These are phyloP conservation scores for Oxyteleia sp. DNA, from an alignment of 2,888 invertebrate species.

Conservation along the genomic window DNA sequence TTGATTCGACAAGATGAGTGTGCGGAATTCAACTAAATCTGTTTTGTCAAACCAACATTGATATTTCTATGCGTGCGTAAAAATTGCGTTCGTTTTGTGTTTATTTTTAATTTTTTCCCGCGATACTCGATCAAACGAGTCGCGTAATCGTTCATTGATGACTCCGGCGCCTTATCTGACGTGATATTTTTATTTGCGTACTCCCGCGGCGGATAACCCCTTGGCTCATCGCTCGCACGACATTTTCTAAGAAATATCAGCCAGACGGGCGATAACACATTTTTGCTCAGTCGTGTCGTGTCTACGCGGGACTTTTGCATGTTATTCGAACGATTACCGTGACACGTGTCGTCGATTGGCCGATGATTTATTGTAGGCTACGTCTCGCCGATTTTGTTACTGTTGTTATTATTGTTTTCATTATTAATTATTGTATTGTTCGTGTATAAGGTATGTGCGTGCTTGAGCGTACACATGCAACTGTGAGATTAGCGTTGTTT, in stretches of 20 bases:
- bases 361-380: conserved; percentile 19
- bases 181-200: conserved; percentile 63
- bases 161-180: conserved; percentile 57
- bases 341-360: conserved; percentile 51
- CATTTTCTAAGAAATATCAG: conserved; percentile 69
- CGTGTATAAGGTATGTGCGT: not conserved
- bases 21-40: no score
- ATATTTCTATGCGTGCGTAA: no score
- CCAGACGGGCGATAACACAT: conserved; percentile 65
- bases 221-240: conserved; percentile 57
- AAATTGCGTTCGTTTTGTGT: not conserved
- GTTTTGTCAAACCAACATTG: no score
- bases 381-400: conserved; percentile 4
- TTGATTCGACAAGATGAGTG: no score
- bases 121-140: conserved; percentile 28
- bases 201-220: conserved; percentile 74
- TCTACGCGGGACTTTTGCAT: conserved; percentile 60
- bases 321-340: conserved; percentile 53
- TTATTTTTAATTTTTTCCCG: conserved; percentile 1
- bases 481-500: not conserved
- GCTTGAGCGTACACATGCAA: not conserved
- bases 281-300: conserved; percentile 59
- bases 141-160: conserved; percentile 72
- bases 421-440: not conserved
- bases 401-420: no score